Base-by-base conservation (phyloP, 2,888 invertebrate genomes). In the Ophioninae sp. region DNA sequence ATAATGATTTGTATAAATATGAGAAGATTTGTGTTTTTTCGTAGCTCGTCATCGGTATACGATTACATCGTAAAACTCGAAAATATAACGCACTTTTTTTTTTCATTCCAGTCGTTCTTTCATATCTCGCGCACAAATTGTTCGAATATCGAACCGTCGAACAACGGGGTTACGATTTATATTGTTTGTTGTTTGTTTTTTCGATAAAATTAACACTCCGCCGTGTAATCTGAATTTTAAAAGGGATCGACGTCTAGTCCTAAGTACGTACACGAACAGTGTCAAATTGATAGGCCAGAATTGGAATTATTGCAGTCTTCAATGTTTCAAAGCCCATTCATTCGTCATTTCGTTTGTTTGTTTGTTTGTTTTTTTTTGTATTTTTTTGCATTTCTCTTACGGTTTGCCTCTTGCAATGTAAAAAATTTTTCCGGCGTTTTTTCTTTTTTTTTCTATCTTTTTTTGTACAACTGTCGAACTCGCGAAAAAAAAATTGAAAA, bases 231-330 rank as follows among this genome's bases (percentile, higher is more conserved):
- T 75, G 68, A 10, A 80, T 39, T 76, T 73, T 77, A 81, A 67
- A 17, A 58, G 81, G 79, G 71, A 81, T 59, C 72, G 65, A 81
- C 76, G 77, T 85, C 59, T 68, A 69, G 23, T 30, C 59, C 71
- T 77, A 78, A 51, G 63, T 72, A 81, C 30, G 20, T 63, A 71
- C 63, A 61, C 67, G 74, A 64, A 68, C 58, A 78, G 56, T 65
- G 63, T 79, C 73, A 78, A 30, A 85, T 85, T 63, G 88, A 88
- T 91, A 91, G 91, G 91, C 91, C 91, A 91, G 90, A 90, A 89
- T 91, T 89, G 87, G 89, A 88, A 89, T 91, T 90, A 90, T 91
- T 91, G 90, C 91, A 91, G 91, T 91, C 91, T 91, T 88, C 81
- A 90, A 88, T 89, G 88, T 88, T 90, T 88, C 87, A 88, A 88